Conservation (phyloP, 2,888 invertebrate genomes). For the Rosalia funebris region DNA sequence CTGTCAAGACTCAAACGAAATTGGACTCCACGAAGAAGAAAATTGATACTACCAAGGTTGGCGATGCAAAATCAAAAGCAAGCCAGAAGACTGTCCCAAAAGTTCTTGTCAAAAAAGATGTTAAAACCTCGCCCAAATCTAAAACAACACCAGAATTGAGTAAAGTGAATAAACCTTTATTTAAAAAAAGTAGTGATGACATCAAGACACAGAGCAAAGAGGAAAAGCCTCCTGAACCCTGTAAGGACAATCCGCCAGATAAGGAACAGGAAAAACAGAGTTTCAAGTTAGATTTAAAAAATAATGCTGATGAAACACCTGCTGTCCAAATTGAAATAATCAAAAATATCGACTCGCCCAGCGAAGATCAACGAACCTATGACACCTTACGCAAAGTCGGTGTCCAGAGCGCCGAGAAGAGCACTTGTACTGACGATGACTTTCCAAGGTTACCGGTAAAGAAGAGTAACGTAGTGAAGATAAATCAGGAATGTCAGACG, state of each 20-base stretch:
- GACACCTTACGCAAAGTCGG: conserved; percentile 60
- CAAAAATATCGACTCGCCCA: conserved; percentile 60
- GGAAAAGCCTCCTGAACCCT: conserved; percentile 3
- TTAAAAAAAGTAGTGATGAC: conserved; percentile 34
- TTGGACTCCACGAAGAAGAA: conserved; percentile 24
- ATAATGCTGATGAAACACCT: conserved; percentile 32
- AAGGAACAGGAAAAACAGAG: conserved; percentile 31
- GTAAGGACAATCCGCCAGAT: background rate
- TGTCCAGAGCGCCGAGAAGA: conserved; percentile 61
- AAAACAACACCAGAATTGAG: conserved; percentile 3
- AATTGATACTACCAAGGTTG: conserved; percentile 23
- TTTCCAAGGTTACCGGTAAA: conserved; percentile 56
- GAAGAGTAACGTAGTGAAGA: conserved; percentile 55
- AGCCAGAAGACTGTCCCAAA: conserved; percentile 9
- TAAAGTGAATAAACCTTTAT: conserved; percentile 23
- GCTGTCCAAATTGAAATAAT: conserved; percentile 5
- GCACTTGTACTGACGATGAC: conserved; percentile 61
- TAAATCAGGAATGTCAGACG: conserved; percentile 61
- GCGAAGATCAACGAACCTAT: conserved; percentile 63
- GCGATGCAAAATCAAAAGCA: conserved; percentile 28
- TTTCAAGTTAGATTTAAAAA: conserved; percentile 39
- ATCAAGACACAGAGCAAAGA: conserved; percentile 29
- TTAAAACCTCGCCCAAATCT: conserved; percentile 9
- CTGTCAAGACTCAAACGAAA: conserved; percentile 37
- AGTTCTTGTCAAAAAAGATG: conserved; percentile 22